phyloP scores from a whole-genome alignment of 2,888 invertebrate species.

The Stictocephala bisonia region DNA sequence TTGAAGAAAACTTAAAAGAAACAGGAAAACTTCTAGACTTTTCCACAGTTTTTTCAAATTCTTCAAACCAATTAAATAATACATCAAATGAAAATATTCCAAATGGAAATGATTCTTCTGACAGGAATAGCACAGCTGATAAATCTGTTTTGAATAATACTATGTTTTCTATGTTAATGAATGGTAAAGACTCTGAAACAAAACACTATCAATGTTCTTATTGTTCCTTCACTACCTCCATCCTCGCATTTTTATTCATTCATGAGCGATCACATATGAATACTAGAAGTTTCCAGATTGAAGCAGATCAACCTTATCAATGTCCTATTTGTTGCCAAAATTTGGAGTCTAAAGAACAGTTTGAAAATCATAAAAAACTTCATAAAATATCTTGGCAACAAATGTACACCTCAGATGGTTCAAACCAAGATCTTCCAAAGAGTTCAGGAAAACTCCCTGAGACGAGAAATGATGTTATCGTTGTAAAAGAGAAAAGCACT shows the following conservation, averaged over 20 bases:
- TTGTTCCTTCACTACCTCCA: slow-evolving; percentile 90
- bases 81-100: neutral
- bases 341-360: slow-evolving; percentile 69
- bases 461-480: slow-evolving; percentile 27
- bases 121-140: slow-evolving; percentile 3
- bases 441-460: slow-evolving; percentile 53
- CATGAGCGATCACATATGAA: slow-evolving; percentile 87
- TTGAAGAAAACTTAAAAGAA: too few relatives aligned
- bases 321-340: slow-evolving; percentile 72
- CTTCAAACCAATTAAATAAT: slow-evolving; percentile 6
- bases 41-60: slow-evolving; percentile 6
- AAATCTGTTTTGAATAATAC: slow-evolving; percentile 16
- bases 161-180: slow-evolving; percentile 42
- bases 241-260: slow-evolving; percentile 90
- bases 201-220: slow-evolving; percentile 91
- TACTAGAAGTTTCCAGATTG: slow-evolving; percentile 46
- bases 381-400: slow-evolving; percentile 66
- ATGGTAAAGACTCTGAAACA: slow-evolving; percentile 65
- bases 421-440: slow-evolving; percentile 56
- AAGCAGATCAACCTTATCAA: slow-evolving; percentile 64
- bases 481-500: neutral
- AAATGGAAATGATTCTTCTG: slow-evolving; percentile 21
- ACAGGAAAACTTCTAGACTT: too few relatives aligned
- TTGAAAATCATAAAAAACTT: slow-evolving; percentile 73
- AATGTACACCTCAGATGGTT: slow-evolving; percentile 64